Evolutionary conservation across 1,140 invertebrate genomes (phyloP), one percentile per base, ranked within the genome.

Genomic region (Antheraea mylitta): DNA sequence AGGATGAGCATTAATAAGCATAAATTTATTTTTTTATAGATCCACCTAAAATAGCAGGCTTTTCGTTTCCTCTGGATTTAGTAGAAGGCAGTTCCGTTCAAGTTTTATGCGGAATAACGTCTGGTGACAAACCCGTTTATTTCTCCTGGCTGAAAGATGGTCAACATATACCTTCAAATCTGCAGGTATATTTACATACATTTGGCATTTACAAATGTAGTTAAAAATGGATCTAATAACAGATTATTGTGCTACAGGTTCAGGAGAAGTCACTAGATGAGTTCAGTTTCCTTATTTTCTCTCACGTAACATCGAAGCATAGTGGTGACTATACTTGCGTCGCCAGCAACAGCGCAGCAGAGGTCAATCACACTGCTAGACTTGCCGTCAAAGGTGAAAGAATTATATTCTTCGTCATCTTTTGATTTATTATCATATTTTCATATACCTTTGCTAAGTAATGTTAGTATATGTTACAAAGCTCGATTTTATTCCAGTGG

Each of bases 101-200:
- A 87, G 95, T 98, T n/a, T 95, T 97, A 8, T 98, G 98, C 89
- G 96, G 96, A 58, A 96, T 98, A 60, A 97, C 96, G 65, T 97
- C 96, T 62, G 98, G 98, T n/a, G 97, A 98, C 92, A 95, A 97
- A 73, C 97, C 97, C 16, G 96, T 98, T 58, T 95, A 95, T 80
- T 97, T 98, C 77, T 94, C 94, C 2, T 98, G 98, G 97, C 93
- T 96, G 22, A 98, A 98, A 83, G 97, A 98, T 83, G 96, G 96
- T 4, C 93, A 94, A 66, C 94, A 95, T 16, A 93, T 97, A 62
- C 94, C 94, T 3, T 92, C 94, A 22, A 94, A 93, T 63, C 90
- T 96, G 70, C 95, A 95, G 87, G 95, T 96, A 36, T 30, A 30
- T 30, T 30, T 30, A 30, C 22, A 30, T 30, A 30, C 22, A 30